These are phyloP conservation scores for Caracal caracal DNA, from an alignment of 2,113 vertebrate species.

Conservation along the genomic window DNA sequence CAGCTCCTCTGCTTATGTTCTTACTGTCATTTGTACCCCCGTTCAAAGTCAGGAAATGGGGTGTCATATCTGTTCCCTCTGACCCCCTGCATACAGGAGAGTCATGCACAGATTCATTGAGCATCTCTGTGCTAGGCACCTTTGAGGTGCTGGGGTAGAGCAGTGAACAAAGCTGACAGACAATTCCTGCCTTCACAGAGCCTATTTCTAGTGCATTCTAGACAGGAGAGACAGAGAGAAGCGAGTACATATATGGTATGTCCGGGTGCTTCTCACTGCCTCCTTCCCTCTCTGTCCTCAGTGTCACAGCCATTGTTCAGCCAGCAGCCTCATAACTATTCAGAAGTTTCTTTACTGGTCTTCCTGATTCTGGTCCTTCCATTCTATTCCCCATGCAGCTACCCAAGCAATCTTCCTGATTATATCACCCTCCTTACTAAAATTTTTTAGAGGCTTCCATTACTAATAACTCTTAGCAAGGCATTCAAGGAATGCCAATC, in stretches of 20 bases:
- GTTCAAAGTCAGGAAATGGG: not conserved
- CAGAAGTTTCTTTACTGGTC: not conserved
- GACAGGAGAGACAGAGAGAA: not conserved
- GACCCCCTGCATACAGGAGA: not conserved
- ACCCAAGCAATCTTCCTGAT: not conserved
- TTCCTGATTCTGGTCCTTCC: not conserved
- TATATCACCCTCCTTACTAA: not conserved
- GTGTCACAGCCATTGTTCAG: not conserved
- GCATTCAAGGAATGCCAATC: not conserved
- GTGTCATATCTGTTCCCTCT: not conserved
- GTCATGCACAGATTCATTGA: not conserved
- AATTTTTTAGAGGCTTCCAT: not conserved
- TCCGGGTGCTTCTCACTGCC: not conserved
- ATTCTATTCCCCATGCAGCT: not conserved
- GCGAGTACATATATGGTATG: not conserved
- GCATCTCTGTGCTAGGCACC: not conserved
- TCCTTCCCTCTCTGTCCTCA: not conserved
- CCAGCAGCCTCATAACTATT: not conserved
- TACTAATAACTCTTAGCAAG: not conserved
- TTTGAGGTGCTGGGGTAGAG: not conserved
- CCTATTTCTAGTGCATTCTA: not conserved
- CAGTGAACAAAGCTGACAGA: not conserved
- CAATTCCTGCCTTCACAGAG: not conserved
- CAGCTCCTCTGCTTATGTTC: not conserved
- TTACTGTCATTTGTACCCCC: not conserved